phyloP scores from a whole-genome alignment of 2,113 vertebrate genomes.

The Cyrtonyx montezumae region DNA sequence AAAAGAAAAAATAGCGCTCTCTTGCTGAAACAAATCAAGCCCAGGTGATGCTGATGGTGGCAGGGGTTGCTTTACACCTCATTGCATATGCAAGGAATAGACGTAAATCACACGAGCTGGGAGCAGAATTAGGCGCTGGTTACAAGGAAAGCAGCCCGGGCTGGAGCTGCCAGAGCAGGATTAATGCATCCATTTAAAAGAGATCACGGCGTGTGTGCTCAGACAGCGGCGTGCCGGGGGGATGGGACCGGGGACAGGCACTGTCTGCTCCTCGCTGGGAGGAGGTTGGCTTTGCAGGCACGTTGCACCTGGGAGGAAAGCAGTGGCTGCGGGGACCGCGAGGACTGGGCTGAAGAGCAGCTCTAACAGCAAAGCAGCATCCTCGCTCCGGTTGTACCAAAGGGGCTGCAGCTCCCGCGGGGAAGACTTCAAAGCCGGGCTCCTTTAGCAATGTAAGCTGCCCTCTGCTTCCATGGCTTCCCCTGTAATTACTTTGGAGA shows the following conservation, averaged over 20 bases:
- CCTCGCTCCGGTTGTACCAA: not conserved
- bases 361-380: not conserved
- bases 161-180: not conserved
- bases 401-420: not conserved
- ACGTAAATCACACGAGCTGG: not conserved
- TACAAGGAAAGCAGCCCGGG: not conserved
- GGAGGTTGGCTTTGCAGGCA: not conserved
- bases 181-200: not conserved
- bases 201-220: not conserved
- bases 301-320: not conserved
- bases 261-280: accelerated
- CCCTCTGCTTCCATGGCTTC: not conserved
- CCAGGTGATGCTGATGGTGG: not conserved
- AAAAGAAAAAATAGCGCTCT: not conserved
- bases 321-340: not conserved
- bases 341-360: not conserved
- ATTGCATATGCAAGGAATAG: not conserved
- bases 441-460: not conserved
- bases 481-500: not conserved
- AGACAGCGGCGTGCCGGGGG: accelerated
- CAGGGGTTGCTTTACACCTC: not conserved
- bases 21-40: not conserved
- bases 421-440: not conserved
- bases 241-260: not conserved
- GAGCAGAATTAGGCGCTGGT: not conserved